Conservation (phyloP, 1,140 invertebrate species). For the Spodoptera frugiperda region DNA sequence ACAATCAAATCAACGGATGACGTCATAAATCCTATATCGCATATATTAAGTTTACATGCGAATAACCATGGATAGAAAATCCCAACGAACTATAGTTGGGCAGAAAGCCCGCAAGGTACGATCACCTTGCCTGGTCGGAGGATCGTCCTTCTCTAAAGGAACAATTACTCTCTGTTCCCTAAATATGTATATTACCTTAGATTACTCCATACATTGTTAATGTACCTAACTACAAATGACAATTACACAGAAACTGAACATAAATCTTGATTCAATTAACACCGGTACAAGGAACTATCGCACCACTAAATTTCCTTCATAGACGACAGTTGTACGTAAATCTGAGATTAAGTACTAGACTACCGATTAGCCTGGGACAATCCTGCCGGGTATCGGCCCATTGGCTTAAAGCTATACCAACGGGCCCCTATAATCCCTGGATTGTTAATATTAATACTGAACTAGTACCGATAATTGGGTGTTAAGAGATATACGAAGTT, state of each 20-base stretch:
- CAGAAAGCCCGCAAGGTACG: too few relatives aligned
- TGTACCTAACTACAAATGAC: too few relatives aligned
- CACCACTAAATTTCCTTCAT: slow-evolving; percentile 19
- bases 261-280: slow-evolving; percentile 29
- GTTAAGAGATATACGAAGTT: slow-evolving; percentile 33
- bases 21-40: too few relatives aligned
- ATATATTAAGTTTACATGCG: too few relatives aligned
- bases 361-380: slow-evolving; percentile 16
- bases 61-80: too few relatives aligned
- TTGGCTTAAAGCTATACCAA: slow-evolving; percentile 26
- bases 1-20: too few relatives aligned
- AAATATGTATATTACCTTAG: too few relatives aligned
- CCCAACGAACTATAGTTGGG: too few relatives aligned
- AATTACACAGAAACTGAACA: neutral
- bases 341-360: slow-evolving; percentile 34
- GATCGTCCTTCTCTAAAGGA: too few relatives aligned
- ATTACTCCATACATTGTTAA: too few relatives aligned
- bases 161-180: too few relatives aligned
- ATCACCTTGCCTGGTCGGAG: too few relatives aligned
- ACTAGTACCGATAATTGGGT: slow-evolving; percentile 25
- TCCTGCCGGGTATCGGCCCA: slow-evolving; percentile 18
- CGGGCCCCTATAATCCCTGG: neutral
- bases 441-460: slow-evolving; percentile 33
- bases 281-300: slow-evolving; percentile 19
- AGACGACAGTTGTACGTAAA: slow-evolving; percentile 16